Conservation (phyloP, 92 coral and sea anemone species). For the Micromussa lordhowensis region DNA sequence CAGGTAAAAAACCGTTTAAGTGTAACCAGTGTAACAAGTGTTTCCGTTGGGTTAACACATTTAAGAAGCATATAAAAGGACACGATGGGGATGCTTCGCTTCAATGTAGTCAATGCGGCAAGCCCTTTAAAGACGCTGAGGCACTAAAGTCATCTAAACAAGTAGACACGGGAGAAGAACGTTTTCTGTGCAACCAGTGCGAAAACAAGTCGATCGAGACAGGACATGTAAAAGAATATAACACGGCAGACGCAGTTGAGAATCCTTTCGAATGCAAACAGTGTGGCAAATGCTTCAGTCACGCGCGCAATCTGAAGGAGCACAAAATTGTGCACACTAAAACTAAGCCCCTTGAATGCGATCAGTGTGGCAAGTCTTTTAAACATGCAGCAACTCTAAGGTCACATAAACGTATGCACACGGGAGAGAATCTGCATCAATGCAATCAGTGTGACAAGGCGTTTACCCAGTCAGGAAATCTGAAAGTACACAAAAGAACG, state of each 20-base stretch:
- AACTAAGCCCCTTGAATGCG: neutral
- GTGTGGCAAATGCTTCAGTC: neutral
- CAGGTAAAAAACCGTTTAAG: constrained; percentile 75
- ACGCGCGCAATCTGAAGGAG: neutral
- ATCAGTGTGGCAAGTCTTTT: neutral
- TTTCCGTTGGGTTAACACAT: constrained; percentile 72
- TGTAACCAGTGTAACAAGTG: constrained; percentile 72
- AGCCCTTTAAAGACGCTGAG: neutral
- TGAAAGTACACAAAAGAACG: neutral
- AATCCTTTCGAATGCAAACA: neutral
- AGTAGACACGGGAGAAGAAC: neutral
- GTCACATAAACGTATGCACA: neutral
- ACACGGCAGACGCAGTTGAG: constrained; percentile 23
- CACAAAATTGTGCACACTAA: neutral
- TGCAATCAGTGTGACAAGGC: neutral
- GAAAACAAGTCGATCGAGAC: neutral
- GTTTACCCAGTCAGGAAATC: neutral
- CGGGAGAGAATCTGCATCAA: neutral
- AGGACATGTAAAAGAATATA: too few relatives aligned
- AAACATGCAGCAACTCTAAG: neutral
- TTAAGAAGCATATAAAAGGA: constrained; percentile 72
- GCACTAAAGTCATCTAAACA: neutral
- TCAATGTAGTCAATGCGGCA: neutral
- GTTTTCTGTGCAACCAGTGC: neutral
- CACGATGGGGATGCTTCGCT: constrained; percentile 32